Conservation (phyloP, 2,888 invertebrate species). For the Agonum fuliginosum region DNA sequence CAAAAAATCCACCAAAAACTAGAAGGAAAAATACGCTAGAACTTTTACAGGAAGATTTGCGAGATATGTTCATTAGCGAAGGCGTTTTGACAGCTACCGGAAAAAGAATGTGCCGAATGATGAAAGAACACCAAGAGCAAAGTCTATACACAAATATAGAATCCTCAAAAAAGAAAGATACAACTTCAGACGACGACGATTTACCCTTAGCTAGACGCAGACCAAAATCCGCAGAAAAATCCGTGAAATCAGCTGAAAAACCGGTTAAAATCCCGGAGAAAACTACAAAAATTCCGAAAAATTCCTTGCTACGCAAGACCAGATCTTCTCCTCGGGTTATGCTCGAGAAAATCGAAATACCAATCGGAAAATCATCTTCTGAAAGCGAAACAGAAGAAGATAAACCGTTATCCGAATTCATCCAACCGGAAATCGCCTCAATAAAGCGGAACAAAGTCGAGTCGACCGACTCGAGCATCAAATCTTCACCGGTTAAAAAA, state of each 20-base stretch:
- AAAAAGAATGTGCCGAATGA: constrained; percentile 79
- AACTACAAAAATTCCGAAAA: too few relatives aligned
- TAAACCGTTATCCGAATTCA: neutral
- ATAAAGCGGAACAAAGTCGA: neutral
- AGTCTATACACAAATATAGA: neutral
- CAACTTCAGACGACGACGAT: constrained; percentile 59
- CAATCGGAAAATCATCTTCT: neutral
- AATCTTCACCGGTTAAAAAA: too few relatives aligned
- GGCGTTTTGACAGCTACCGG: constrained; percentile 80
- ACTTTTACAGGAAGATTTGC: constrained; percentile 80
- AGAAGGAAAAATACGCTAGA: constrained; percentile 76
- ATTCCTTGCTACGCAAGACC: neutral
- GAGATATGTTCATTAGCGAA: constrained; percentile 81
- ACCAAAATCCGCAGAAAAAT: too few relatives aligned
- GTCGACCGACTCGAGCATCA: too few relatives aligned
- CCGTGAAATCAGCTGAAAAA: neutral
- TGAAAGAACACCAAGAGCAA: constrained; percentile 73
- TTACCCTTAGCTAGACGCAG: constrained; percentile 58
- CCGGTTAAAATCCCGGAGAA: too few relatives aligned
- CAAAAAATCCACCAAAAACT: too few relatives aligned
- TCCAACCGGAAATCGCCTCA: neutral
- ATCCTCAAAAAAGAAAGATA: constrained; percentile 4
- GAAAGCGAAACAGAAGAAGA: neutral
- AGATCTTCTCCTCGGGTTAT: constrained; percentile 55
- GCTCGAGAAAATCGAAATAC: constrained; percentile 48